phyloP scores from a whole-genome alignment of 2,113 vertebrate genomes.

The Tachysurus fulvidraco region DNA sequence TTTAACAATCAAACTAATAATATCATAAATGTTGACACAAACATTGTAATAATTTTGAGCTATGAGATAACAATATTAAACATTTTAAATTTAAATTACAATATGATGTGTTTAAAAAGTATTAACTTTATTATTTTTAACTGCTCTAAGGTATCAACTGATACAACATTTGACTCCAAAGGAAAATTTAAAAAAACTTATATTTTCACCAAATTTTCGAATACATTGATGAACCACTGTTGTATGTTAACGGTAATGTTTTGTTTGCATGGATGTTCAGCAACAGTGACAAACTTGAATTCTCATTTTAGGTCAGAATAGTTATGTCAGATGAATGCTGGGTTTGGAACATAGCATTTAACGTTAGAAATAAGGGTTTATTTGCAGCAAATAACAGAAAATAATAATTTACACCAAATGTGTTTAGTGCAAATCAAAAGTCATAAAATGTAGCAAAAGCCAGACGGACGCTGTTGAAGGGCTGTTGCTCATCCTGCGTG shows the following conservation, averaged over 20 bases:
- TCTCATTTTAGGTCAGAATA: background rate
- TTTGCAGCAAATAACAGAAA: background rate
- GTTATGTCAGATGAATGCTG: background rate
- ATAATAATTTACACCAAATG: conserved; percentile 22
- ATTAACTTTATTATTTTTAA: too few relatives aligned
- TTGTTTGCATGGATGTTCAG: background rate
- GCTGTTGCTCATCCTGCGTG: conserved; percentile 20
- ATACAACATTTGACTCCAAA: background rate
- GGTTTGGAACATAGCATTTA: background rate
- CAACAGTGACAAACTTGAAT: background rate
- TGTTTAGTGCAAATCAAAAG: background rate
- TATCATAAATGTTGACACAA: background rate
- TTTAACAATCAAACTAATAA: background rate
- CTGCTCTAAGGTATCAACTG: background rate
- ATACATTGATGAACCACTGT: background rate
- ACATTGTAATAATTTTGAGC: background rate
- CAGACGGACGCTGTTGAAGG: conserved; percentile 4
- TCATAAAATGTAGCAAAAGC: conserved; percentile 18
- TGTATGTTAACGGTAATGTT: background rate
- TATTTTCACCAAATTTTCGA: background rate
- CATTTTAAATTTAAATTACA: background rate
- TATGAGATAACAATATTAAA: background rate
- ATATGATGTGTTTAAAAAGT: background rate
- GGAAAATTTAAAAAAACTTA: background rate
- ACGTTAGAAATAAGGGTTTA: background rate